phyloP scores from a whole-genome alignment of 1,140 invertebrate species.

The Gonatopus flavifemur region DNA sequence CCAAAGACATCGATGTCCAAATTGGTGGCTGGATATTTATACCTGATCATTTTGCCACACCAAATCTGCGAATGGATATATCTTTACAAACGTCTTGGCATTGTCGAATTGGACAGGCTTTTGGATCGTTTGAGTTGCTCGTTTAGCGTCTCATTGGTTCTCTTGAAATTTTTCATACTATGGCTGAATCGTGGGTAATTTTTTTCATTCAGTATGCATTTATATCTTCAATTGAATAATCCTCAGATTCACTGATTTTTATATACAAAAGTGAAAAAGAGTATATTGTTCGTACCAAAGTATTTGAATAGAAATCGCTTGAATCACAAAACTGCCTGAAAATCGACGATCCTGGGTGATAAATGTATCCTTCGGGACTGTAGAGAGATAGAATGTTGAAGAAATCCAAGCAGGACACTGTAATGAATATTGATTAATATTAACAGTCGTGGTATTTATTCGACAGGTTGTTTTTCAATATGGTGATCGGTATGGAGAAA shows the following conservation, averaged over 20 bases:
- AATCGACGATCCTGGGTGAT: no score
- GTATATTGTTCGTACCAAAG: neutral
- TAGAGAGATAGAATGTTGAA: neutral
- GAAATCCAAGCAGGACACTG: neutral
- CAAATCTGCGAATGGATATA: slow-evolving; percentile 6
- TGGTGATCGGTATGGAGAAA: slow-evolving; percentile 9
- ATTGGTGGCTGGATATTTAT: slow-evolving; percentile 2
- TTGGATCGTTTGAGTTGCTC: slow-evolving; percentile 4
- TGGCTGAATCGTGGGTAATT: slow-evolving; percentile 10
- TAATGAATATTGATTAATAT: slow-evolving; percentile 2
- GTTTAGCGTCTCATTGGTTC: slow-evolving; percentile 2
- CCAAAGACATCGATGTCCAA: slow-evolving; percentile 7
- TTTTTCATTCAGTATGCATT: no score
- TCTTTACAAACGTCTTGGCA: neutral
- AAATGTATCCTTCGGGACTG: no score
- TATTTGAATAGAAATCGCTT: neutral
- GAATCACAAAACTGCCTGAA: no score
- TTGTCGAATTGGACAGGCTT: neutral
- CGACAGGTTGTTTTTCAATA: slow-evolving; percentile 12
- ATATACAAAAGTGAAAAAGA: neutral
- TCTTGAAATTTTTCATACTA: slow-evolving; percentile 5
- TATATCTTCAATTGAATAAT: no score
- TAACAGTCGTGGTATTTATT: neutral
- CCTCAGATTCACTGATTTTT: neutral
- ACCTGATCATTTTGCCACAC: neutral